phyloP scores from a whole-genome alignment of 1,140 invertebrate genomes.

The Sitobion miscanthi region DNA sequence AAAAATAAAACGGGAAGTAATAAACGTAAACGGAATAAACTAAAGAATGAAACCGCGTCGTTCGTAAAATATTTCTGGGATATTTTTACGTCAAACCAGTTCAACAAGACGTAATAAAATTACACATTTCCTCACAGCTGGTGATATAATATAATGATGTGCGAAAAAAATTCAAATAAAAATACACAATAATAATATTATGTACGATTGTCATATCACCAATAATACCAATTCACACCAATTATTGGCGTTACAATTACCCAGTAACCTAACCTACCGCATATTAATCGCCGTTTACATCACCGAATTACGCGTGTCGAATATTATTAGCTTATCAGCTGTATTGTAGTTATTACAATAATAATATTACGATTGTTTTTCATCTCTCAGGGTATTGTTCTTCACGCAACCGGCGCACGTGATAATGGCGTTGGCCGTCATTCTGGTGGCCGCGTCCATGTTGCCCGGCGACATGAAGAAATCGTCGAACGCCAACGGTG shows the following conservation, averaged over 20 bases:
- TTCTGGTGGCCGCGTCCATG: slow-evolving; percentile 65
- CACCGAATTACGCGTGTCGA: background rate
- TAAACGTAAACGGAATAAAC: background rate
- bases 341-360: background rate
- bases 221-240: background rate
- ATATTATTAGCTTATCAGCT: background rate
- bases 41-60: background rate
- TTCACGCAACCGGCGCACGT: slow-evolving; percentile 80
- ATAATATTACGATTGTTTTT: background rate
- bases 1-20: background rate
- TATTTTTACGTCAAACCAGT: background rate
- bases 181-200: background rate
- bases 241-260: background rate
- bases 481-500: slow-evolving; percentile 7
- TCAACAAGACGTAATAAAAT: background rate
- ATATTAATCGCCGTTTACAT: background rate
- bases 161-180: background rate
- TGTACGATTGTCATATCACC: background rate
- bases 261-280: too few species aligned
- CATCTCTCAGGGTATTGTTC: slow-evolving; percentile 71
- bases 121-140: background rate
- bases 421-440: slow-evolving; percentile 70
- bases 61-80: background rate
- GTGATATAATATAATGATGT: background rate
- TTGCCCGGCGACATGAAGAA: slow-evolving; percentile 27